Percentiles rank a stretch among this genome's conserved stretches.
These are phyloP conservation scores for Staurois parvus DNA, from an alignment of 2,797 vertebrate species.

Conservation along the genomic window DNA sequence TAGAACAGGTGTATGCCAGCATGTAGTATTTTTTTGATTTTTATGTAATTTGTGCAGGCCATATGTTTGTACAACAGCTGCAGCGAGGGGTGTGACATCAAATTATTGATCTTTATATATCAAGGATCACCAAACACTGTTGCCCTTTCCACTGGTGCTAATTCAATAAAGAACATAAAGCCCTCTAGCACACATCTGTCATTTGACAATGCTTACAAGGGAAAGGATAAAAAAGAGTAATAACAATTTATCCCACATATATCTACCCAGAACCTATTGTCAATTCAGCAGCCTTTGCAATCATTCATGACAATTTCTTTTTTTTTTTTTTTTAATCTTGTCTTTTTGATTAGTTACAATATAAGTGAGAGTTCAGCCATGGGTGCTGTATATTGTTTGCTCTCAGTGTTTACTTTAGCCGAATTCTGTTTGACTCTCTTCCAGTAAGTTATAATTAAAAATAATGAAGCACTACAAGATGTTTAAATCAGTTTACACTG, in stretches of 20 bases:
- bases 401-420: neutral
- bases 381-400: conserved; percentile 23
- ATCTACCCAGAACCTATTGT: conserved; percentile 22
- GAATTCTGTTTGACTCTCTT: conserved; percentile 22
- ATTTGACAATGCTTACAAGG: conserved; percentile 29
- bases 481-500: conserved; percentile 32
- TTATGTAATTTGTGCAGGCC: neutral
- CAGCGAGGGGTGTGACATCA: conserved; percentile 1
- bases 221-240: conserved; percentile 21
- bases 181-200: conserved; percentile 34
- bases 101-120: conserved; percentile 40
- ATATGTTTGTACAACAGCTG: conserved; percentile 13
- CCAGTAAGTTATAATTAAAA: conserved; percentile 35
- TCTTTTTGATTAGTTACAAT: conserved; percentile 19
- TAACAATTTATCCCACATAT: conserved; percentile 29
- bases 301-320: conserved; percentile 3
- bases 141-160: conserved; percentile 43
- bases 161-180: conserved; percentile 45
- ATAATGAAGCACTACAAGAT: conserved; percentile 57
- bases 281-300: conserved; percentile 18
- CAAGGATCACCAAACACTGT: conserved; percentile 30
- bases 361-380: neutral
- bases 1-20: neutral
- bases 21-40: neutral
- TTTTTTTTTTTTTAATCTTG: conserved; percentile 15